These are phyloP conservation scores for Pseudopodoces humilis DNA, from an alignment of 2,113 vertebrate species.

Conservation along the genomic window DNA sequence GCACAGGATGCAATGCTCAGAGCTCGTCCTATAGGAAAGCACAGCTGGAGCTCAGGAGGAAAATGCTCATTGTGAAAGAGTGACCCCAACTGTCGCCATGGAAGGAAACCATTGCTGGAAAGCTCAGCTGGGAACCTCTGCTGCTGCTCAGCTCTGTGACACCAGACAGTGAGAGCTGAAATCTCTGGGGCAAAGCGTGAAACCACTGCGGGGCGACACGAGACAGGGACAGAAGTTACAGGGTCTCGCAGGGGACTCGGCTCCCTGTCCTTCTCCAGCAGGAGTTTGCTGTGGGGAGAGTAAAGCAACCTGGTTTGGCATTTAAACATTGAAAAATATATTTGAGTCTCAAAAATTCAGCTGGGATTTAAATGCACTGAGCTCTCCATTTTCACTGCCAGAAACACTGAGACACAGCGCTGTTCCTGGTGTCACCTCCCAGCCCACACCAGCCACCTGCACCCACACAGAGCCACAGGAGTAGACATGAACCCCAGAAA, in stretches of 20 bases:
- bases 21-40: fast-evolving
- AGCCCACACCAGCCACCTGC: neutral
- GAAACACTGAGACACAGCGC: fast-evolving
- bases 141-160: neutral
- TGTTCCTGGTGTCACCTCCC: neutral
- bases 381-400: neutral
- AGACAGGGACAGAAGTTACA: neutral
- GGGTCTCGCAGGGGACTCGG: fast-evolving
- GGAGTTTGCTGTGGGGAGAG: fast-evolving
- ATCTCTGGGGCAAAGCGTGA: neutral
- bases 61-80: constrained; percentile 22
- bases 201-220: neutral
- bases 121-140: neutral
- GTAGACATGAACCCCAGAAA: neutral
- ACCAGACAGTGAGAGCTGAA: fast-evolving
- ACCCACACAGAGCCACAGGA: neutral
- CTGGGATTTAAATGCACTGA: neutral
- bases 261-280: neutral
- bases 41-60: neutral
- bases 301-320: neutral
- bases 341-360: neutral
- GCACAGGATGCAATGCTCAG: neutral
- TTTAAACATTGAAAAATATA: neutral
- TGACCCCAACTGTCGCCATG: constrained; percentile 24
- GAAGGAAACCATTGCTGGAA: neutral